Conservation (phyloP, 2,113 vertebrate genomes). For the Scalopus aquaticus region DNA sequence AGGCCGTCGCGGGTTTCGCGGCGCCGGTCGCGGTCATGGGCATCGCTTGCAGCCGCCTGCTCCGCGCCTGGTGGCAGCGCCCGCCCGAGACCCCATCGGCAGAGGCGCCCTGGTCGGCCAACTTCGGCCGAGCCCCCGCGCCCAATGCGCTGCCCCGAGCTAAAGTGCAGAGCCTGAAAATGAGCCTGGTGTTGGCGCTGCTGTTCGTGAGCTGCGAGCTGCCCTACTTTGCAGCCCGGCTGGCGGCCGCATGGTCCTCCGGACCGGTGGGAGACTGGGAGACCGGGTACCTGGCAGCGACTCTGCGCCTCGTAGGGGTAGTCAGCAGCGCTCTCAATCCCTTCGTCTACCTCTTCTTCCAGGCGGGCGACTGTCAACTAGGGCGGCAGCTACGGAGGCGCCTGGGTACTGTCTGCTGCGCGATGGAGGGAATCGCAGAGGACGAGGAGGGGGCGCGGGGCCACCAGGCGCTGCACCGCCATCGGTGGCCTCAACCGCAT, state of each 20-base stretch:
- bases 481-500: slow-evolving; percentile 75
- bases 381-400: slow-evolving; percentile 22
- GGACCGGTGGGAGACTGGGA: slow-evolving; percentile 31
- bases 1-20: slow-evolving; percentile 75
- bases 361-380: slow-evolving; percentile 37
- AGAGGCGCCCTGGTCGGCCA: background rate
- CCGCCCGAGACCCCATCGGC: background rate
- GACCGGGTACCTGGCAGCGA: slow-evolving; percentile 59
- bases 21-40: slow-evolving; percentile 73
- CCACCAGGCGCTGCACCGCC: slow-evolving; percentile 63
- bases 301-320: slow-evolving; percentile 75
- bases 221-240: slow-evolving; percentile 78
- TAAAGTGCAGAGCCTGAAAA: slow-evolving; percentile 82
- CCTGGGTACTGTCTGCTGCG: slow-evolving; percentile 23
- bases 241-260: slow-evolving; percentile 73
- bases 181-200: slow-evolving; percentile 80
- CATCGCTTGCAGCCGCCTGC: slow-evolving; percentile 63
- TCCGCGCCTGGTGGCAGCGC: slow-evolving; percentile 52
- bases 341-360: slow-evolving; percentile 83
- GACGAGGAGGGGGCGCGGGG: background rate
- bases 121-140: background rate
- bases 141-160: slow-evolving; percentile 76
- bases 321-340: slow-evolving; percentile 82
- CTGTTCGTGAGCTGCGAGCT: slow-evolving; percentile 82
- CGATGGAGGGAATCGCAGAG: background rate